These are phyloP conservation scores for Melanotus villosus DNA, from an alignment of 2,888 invertebrate genomes.

Conservation along the genomic window DNA sequence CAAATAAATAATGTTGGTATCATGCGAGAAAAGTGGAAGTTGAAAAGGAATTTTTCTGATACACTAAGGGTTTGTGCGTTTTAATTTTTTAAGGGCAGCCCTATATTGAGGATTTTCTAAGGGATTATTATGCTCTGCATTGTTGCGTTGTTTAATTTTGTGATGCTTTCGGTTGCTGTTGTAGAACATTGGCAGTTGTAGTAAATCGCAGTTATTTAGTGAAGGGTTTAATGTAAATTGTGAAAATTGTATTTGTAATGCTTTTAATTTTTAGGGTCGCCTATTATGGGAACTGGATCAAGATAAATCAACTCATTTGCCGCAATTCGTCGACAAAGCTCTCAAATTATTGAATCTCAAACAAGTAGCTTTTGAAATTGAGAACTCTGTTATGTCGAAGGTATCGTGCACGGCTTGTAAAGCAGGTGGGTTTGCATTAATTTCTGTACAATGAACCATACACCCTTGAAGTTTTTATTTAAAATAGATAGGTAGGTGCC, in stretches of 20 bases:
- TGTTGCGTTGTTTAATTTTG: not conserved
- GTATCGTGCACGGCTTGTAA: constrained; percentile 94
- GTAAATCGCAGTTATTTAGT: not conserved
- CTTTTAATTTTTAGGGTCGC: constrained; percentile 64
- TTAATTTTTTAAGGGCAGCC: not conserved
- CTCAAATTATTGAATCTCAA: constrained; percentile 86
- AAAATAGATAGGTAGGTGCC: too few relatives aligned
- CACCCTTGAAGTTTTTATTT: too few relatives aligned
- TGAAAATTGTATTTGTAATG: too few relatives aligned
- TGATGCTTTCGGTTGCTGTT: not conserved
- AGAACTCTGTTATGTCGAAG: constrained; percentile 92
- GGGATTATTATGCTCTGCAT: not conserved
- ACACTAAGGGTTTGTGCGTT: constrained; percentile 25
- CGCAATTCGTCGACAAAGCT: constrained; percentile 87
- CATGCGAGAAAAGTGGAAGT: constrained; percentile 16
- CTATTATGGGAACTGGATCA: constrained; percentile 82
- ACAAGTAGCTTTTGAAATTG: constrained; percentile 89
- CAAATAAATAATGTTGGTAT: not conserved
- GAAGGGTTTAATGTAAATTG: not conserved
- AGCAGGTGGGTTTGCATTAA: constrained; percentile 76
- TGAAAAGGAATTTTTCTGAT: constrained; percentile 20
- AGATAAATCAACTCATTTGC: constrained; percentile 80
- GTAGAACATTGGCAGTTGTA: not conserved
- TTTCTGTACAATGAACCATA: too few relatives aligned
- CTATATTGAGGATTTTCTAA: not conserved